phyloP scores from a whole-genome alignment of 30 jellyfish, hydroid and myxozoan species.

The Sanderia malayensis region DNA sequence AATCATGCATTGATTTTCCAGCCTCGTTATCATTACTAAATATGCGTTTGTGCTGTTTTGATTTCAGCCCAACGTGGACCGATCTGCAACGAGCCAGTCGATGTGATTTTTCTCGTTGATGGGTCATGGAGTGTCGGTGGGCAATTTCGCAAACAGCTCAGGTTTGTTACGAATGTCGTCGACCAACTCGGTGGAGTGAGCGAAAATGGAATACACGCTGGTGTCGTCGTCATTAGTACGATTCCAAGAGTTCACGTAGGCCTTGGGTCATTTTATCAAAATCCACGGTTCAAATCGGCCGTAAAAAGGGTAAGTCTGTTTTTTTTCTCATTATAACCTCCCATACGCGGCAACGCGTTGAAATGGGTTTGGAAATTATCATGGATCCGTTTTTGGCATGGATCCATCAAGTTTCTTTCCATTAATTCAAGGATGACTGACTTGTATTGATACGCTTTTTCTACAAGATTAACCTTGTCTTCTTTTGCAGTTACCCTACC shows the following conservation, averaged over 20 bases:
- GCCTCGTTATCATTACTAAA: no score
- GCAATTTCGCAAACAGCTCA: conserved; percentile 71
- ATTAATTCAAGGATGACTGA: no score
- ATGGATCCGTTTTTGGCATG: no score
- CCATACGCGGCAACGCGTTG: no score
- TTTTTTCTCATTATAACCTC: no score
- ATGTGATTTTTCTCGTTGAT: conserved; percentile 81
- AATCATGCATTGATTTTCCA: no score
- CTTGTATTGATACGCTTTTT: no score
- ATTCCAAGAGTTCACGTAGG: conserved; percentile 60
- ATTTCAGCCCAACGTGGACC: no score
- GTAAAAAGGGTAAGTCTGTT: conserved; percentile 40
- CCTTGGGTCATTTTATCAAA: conserved; percentile 47
- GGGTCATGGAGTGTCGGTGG: conserved; percentile 96
- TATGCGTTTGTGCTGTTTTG: no score
- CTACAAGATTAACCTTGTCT: no score
- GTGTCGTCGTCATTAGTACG: conserved; percentile 83
- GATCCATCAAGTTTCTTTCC: no score
- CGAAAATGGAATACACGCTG: conserved; percentile 84
- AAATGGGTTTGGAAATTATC: no score
- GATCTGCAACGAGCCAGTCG: conserved; percentile 60
- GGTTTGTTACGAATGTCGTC: conserved; percentile 53
- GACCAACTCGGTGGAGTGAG: conserved; percentile 86
- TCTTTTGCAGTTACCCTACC: conserved; percentile 56
- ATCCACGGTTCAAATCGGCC: conserved; percentile 58